Conservation (phyloP, 2,797 vertebrate genomes). For the Gambelia wislizenii region DNA sequence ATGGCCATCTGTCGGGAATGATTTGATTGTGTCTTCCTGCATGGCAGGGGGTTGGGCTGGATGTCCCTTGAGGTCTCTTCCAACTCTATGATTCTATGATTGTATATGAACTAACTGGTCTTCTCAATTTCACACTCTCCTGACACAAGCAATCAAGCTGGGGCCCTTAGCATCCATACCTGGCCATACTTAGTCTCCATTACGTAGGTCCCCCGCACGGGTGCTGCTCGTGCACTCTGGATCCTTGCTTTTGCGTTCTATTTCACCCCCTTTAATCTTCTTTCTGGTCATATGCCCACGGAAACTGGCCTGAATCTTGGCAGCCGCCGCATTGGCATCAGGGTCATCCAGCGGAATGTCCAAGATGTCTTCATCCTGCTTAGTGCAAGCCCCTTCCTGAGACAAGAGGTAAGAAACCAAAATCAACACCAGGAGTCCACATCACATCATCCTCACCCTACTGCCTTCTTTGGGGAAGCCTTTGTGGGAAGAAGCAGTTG, state of each 20-base stretch:
- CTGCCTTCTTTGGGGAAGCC: not conserved
- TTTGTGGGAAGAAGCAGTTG: not conserved
- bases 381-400: slow-evolving; percentile 90
- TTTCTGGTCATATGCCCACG: slow-evolving; percentile 98
- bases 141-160: not conserved
- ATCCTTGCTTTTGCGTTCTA: slow-evolving; percentile 86
- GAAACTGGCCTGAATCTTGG: slow-evolving; percentile 98
- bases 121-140: too few relatives aligned
- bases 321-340: slow-evolving; percentile 94
- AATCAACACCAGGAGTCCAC: not conserved
- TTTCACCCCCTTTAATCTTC: slow-evolving; percentile 95
- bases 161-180: slow-evolving; percentile 54
- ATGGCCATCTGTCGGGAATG: too few relatives aligned
- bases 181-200: slow-evolving; percentile 77
- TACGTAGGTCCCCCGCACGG: slow-evolving; percentile 76
- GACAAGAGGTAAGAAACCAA: not conserved
- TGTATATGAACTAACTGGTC: not conserved
- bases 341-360: slow-evolving; percentile 97
- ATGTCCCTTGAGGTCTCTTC: too few relatives aligned
- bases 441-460: not conserved
- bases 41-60: too few relatives aligned
- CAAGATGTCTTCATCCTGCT: slow-evolving; percentile 96
- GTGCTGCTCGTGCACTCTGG: slow-evolving; percentile 90
- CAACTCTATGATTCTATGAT: too few relatives aligned
- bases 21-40: too few relatives aligned